These are phyloP conservation scores for Apotomis capreana DNA, from an alignment of 2,888 invertebrate species.

Conservation along the genomic window DNA sequence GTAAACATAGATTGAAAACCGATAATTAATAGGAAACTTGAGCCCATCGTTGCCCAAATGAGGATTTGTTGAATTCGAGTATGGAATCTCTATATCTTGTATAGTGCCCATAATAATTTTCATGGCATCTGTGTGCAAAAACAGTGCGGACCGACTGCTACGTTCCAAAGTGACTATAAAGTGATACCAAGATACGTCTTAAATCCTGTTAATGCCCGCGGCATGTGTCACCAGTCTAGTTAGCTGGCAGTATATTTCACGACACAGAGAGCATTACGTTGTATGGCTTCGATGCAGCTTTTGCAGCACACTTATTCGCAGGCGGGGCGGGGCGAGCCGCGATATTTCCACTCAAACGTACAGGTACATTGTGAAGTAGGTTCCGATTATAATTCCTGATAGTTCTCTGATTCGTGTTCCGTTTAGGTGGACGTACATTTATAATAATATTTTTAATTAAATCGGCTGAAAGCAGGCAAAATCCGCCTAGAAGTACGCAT, in stretches of 20 bases:
- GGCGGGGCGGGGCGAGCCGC: conserved; percentile 52
- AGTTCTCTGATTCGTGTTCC: not conserved
- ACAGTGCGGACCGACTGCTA: too few species aligned
- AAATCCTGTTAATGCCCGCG: conserved; percentile 7
- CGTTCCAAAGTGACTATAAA: not conserved
- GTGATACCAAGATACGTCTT: conserved; percentile 7
- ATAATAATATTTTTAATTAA: too few species aligned
- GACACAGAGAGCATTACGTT: conserved; percentile 27
- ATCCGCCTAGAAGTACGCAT: too few species aligned
- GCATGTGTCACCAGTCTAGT: conserved; percentile 1
- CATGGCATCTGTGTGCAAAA: too few species aligned
- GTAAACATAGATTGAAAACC: too few species aligned
- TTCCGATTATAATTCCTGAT: not conserved
- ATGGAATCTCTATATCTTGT: too few species aligned
- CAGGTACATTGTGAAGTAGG: conserved; percentile 7
- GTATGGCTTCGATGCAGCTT: conserved; percentile 47
- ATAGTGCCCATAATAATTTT: too few species aligned
- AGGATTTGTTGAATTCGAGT: too few species aligned
- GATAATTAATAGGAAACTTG: too few species aligned
- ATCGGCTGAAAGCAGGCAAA: too few species aligned
- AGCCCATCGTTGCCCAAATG: too few species aligned
- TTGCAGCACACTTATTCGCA: conserved; percentile 53
- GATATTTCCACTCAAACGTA: conserved; percentile 45
- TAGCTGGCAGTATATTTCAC: conserved; percentile 24
- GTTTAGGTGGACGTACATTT: not conserved